Percentiles rank a stretch among this genome's conserved stretches.
These are phyloP conservation scores for Phoeniculus purpureus DNA, from an alignment of 2,797 vertebrate genomes.

Conservation along the genomic window DNA sequence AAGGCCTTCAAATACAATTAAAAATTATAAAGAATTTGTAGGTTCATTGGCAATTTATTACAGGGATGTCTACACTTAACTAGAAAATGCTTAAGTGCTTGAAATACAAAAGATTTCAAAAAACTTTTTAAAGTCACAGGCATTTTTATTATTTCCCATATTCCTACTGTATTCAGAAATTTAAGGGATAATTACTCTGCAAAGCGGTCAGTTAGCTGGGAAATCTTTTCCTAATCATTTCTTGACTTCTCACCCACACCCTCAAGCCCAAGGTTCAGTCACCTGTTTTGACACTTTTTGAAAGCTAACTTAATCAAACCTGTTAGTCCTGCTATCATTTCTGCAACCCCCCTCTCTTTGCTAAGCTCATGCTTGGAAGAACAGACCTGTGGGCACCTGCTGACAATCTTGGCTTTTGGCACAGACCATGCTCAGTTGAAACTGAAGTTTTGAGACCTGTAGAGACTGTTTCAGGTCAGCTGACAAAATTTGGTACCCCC, in stretches of 20 bases:
- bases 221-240: not conserved
- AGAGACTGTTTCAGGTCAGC: not conserved
- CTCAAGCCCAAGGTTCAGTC: not conserved
- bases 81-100: not conserved
- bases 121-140: not conserved
- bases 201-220: not conserved
- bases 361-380: not conserved
- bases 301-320: not conserved
- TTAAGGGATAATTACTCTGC: not conserved
- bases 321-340: not conserved
- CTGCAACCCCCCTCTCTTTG: not conserved
- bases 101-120: not conserved
- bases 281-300: not conserved
- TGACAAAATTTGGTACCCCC: rapidly evolving
- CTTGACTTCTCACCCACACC: rapidly evolving
- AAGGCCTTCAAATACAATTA: not conserved
- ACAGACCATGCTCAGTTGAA: rapidly evolving
- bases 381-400: not conserved
- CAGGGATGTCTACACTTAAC: not conserved
- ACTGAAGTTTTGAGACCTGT: rapidly evolving
- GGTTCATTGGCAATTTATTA: not conserved
- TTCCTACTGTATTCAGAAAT: not conserved
- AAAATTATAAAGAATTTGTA: not conserved
- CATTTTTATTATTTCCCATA: not conserved
- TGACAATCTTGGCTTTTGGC: not conserved